Evolutionary conservation across 2,797 vertebrate species (phyloP), one percentile per base, ranked within the genome.

Genomic region (Darevskia mixta): DNA sequence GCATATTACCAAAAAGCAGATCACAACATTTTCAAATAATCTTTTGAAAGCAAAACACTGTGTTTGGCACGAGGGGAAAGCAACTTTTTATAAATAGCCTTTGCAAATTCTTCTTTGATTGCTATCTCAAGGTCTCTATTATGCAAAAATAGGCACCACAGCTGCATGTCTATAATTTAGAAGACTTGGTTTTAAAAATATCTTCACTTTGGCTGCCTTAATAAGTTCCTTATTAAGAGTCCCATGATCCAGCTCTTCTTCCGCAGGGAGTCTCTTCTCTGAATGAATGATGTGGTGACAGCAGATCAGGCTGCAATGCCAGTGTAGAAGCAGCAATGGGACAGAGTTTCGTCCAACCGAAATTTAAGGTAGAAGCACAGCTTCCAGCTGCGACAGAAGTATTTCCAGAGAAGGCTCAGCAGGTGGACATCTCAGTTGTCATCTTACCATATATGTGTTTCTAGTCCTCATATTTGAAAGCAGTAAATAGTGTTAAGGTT

Each of bases 91-190:
- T 83, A 88, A 86, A 88, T 86, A 88, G 69, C 58, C 27, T 17
- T 88, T 79, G 83, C 43, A 79, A 79, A 67, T 86, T 58, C 27
- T 88, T 77, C 83, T 86, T 85, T 82, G 82, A 79, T 72, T 87
- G 23, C n/a, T 32, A 27, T 89, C 90, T 93, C 78, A 64, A 89
- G 41, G 79, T 90, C 92, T 87, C 90, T 87, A 61, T 80, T 90
- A 83, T 86, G 25, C 81, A 92, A 85, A 25, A 85, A 49, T 73
- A 87, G 83, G 43, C 27, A 88, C 64, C 78, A 38, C 71, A 90
- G 35, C 64, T 88, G 35, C 27, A 35, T 35, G 41, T 55, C 43
- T 38, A 3, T 35, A 78, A 41, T 79, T 88, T 64, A 90, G 87
- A 84, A 88, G 67, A 83, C 17, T 86, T 81, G 29, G 72, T 11